Percentiles rank a stretch among this genome's conserved stretches.
phyloP scores from a whole-genome alignment of 2,797 vertebrate genomes.

The Lepilemur septentrionalis region DNA sequence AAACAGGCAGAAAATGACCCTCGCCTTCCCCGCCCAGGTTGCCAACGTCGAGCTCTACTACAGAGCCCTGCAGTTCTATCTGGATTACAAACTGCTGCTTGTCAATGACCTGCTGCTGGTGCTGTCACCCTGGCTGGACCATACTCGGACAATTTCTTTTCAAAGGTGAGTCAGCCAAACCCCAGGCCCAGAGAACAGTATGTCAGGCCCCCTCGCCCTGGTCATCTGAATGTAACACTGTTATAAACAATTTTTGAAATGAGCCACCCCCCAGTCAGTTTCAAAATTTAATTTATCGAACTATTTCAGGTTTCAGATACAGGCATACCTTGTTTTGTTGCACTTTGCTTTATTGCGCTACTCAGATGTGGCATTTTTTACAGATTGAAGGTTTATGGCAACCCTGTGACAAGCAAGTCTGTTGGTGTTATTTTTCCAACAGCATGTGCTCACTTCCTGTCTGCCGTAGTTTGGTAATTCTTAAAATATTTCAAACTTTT shows the following conservation, averaged over 20 bases:
- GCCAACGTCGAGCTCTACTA: constrained; percentile 95
- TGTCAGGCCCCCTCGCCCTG: not conserved
- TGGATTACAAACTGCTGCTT: constrained; percentile 93
- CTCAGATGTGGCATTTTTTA: not conserved
- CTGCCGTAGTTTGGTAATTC: not conserved
- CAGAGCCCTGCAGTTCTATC: constrained; percentile 93
- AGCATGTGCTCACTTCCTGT: not conserved
- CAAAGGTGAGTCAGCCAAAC: constrained; percentile 86
- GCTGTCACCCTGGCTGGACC: constrained; percentile 93
- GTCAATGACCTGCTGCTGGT: constrained; percentile 93
- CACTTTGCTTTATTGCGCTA: not conserved
- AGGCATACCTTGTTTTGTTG: not conserved
- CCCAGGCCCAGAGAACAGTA: not conserved
- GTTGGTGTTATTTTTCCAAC: not conserved
- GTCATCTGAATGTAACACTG: not conserved
- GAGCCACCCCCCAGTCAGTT: not conserved
- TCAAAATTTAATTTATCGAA: not conserved
- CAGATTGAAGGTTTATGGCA: not conserved
- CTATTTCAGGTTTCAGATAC: not conserved
- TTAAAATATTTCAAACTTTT: not conserved
- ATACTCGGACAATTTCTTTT: constrained; percentile 92
- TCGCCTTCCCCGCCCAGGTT: constrained; percentile 83
- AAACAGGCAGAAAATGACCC: not conserved
- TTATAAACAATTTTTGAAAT: not conserved
- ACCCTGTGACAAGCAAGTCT: not conserved